These are phyloP conservation scores for Amazona guildingii DNA, from an alignment of 2,113 vertebrate species.

Conservation along the genomic window DNA sequence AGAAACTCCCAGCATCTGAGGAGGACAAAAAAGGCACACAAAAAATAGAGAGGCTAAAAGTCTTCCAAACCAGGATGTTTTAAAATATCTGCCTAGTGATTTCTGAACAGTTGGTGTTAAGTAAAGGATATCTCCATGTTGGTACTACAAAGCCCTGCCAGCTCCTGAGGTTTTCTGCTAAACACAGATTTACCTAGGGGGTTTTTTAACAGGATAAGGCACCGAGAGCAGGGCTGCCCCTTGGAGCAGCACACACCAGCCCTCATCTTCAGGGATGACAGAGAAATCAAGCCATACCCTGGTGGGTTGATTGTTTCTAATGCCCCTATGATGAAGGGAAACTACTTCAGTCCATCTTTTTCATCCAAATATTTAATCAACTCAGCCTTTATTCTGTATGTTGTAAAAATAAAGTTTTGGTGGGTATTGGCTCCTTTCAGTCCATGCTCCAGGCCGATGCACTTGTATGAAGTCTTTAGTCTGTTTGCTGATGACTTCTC, in stretches of 20 bases:
- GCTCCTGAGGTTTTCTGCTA: background rate
- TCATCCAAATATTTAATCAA: background rate
- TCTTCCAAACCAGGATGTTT: background rate
- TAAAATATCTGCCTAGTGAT: background rate
- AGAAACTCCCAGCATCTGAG: background rate
- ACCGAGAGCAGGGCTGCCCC: background rate
- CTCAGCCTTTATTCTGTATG: background rate
- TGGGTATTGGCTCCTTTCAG: background rate
- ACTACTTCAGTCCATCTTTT: background rate
- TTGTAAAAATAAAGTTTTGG: background rate
- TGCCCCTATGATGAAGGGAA: background rate
- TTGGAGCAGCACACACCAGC: background rate
- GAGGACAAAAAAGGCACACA: background rate
- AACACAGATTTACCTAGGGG: background rate
- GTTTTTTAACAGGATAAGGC: background rate
- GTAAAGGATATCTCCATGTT: background rate
- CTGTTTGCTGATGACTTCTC: background rate
- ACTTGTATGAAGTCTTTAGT: background rate
- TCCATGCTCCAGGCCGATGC: background rate
- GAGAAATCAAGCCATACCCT: background rate
- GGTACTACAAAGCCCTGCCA: background rate
- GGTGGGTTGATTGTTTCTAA: background rate
- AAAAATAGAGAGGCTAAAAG: background rate
- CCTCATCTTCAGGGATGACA: background rate
- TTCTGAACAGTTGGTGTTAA: background rate